These are phyloP conservation scores for Neoascia interrupta DNA, from an alignment of 2,888 invertebrate species.

Conservation along the genomic window DNA sequence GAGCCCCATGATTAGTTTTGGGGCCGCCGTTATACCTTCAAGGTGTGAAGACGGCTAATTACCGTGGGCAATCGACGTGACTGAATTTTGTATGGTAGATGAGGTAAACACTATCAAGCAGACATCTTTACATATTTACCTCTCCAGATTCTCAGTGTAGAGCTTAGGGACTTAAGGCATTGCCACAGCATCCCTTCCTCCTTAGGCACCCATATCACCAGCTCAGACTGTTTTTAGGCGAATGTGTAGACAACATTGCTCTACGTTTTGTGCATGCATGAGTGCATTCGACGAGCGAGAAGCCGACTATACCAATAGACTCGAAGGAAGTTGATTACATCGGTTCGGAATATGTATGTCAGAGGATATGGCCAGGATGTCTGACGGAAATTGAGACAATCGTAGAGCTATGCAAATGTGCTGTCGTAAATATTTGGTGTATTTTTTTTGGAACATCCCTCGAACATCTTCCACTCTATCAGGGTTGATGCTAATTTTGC, in stretches of 20 bases:
- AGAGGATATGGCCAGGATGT: slow-evolving; percentile 46
- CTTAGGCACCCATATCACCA: slow-evolving; percentile 20
- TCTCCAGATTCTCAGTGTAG: not conserved
- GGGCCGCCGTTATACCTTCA: not conserved
- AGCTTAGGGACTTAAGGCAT: not conserved
- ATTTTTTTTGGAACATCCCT: no score
- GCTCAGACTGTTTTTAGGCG: slow-evolving; percentile 21
- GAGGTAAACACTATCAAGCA: not conserved
- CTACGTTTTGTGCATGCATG: slow-evolving; percentile 42
- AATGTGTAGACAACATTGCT: slow-evolving; percentile 10
- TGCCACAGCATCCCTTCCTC: not conserved
- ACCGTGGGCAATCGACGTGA: slow-evolving; percentile 38
- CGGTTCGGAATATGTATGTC: not conserved
- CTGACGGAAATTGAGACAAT: slow-evolving; percentile 60
- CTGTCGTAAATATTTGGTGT: no score
- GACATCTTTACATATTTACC: slow-evolving; percentile 14
- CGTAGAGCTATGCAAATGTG: slow-evolving; percentile 45
- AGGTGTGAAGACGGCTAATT: slow-evolving; percentile 43
- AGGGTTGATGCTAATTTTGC: no score
- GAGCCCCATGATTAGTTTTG: slow-evolving; percentile 12
- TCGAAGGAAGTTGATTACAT: slow-evolving; percentile 54
- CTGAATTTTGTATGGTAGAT: not conserved
- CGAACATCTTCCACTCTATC: no score
- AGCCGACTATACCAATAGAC: not conserved
- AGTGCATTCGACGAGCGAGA: slow-evolving; percentile 1